Base-by-base conservation (phyloP, 2,113 vertebrate genomes). In the Aptenodytes patagonicus region DNA sequence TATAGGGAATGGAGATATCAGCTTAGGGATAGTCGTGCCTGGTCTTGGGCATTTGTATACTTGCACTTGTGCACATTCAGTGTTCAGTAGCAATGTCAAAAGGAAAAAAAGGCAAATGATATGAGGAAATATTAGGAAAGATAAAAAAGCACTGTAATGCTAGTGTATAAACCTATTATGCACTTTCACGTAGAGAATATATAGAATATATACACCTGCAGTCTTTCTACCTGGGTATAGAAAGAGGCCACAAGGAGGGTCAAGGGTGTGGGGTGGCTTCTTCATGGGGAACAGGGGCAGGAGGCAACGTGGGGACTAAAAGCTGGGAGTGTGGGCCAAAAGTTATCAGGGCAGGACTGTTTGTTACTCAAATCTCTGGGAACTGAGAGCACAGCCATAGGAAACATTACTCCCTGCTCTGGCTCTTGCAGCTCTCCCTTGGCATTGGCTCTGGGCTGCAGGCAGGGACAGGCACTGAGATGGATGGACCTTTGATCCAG, bases 61-160 rank as follows among this genome's bases (percentile, higher is more conserved):
- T 6, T 11, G 24, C 21, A 16, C 19, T n/a, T 0, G 0, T 18
- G 34, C 69, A 7, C 14, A 15, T 36, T 34, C 31, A 6, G 60
- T 29, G 66, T 16, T 89, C 82, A 44, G 40, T 0, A 55, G 42
- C 70, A 40, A 11, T 5, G 49, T 55, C 26, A 70, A 52, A 57
- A 85, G 44, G 21, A 7, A 2, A 12, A 69, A 40, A 54, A 40
- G 18, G 20, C 29, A 20, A 79, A 29, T 25, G 34, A 24, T 21
- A 6, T 2, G 13, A 51, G 72, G 36, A 88, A 93, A 83, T 65
- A 40, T 32, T 10, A 55, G 32, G n/a, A 32, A 64, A 79, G 40
- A 24, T 13, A 0, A 47, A 49, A 73, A 51, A 20, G 1, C 51
- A 15, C 31, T 17, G 20, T 38, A 22, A 24, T 19, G 3, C 6